phyloP scores from a whole-genome alignment of 2,888 invertebrate species.

The Rhabditoides inermis region DNA sequence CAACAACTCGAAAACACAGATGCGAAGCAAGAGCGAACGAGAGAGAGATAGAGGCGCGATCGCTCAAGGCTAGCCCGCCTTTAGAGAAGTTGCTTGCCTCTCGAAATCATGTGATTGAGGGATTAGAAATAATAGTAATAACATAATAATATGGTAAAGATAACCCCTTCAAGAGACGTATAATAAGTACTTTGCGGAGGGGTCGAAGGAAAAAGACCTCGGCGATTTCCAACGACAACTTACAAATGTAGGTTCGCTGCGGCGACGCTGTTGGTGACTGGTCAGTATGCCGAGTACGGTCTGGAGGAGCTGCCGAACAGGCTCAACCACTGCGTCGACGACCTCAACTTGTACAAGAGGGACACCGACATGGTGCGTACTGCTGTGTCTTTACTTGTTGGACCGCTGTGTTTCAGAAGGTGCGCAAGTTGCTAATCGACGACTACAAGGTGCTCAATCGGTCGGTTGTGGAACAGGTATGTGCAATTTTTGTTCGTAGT shows the following conservation, averaged over 20 bases:
- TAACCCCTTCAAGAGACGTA: too few species aligned
- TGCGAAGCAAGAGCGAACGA: too few species aligned
- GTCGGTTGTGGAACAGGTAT: conserved; percentile 28
- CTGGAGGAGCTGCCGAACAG: conserved; percentile 44
- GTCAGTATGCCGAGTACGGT: conserved; percentile 47
- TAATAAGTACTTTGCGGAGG: too few species aligned
- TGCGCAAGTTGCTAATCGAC: conserved; percentile 42
- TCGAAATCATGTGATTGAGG: too few species aligned
- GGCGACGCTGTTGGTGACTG: conserved; percentile 41
- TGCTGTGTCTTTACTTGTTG: background rate
- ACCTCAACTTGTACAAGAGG: conserved; percentile 45
- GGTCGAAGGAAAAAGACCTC: too few species aligned
- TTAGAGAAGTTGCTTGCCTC: too few species aligned
- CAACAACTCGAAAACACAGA: too few species aligned
- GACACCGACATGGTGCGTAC: conserved; percentile 38
- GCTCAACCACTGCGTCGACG: conserved; percentile 46
- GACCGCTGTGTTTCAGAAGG: conserved; percentile 25
- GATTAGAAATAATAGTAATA: too few species aligned
- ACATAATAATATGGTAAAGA: too few species aligned
- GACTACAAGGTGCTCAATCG: conserved; percentile 38
- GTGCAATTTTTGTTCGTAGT: too few species aligned
- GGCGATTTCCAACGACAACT: background rate
- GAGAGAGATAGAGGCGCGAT: too few species aligned
- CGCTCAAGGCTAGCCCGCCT: too few species aligned
- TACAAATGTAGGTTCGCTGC: conserved; percentile 37